Percentiles rank a stretch among this genome's conserved stretches.
Conservation (phyloP, 2,888 invertebrate species). For the Oscheius sp. region DNA sequence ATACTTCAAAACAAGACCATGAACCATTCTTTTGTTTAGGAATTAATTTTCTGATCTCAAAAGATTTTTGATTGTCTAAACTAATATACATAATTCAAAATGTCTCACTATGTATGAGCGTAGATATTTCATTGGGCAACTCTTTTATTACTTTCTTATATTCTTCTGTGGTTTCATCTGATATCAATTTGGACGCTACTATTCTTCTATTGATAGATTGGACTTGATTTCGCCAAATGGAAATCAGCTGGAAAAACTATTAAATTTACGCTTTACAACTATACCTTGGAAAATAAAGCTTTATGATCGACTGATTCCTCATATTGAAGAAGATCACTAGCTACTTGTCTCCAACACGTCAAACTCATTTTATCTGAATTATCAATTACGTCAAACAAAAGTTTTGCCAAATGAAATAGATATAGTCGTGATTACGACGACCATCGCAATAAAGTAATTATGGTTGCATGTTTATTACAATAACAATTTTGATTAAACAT, state of each 20-base stretch:
- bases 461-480: not conserved
- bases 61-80: not conserved
- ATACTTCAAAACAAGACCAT: constrained; percentile 37
- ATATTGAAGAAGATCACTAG: constrained; percentile 39
- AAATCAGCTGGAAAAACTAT: constrained; percentile 39
- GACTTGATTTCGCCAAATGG: constrained; percentile 50
- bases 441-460: not conserved
- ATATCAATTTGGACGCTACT: constrained; percentile 37
- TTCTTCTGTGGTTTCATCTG: constrained; percentile 26
- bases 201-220: constrained; percentile 49
- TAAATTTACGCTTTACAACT: no score
- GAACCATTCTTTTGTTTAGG: not conserved
- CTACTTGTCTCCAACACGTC: constrained; percentile 34
- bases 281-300: constrained; percentile 47
- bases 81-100: not conserved
- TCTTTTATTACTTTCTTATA: constrained; percentile 33
- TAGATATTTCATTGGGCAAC: not conserved
- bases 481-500: no score
- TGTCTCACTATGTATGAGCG: not conserved
- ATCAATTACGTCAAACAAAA: not conserved
- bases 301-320: constrained; percentile 41
- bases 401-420: not conserved
- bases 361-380: not conserved
- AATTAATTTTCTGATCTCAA: constrained; percentile 42
- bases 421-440: not conserved